Evolutionary conservation across 1,140 invertebrate genomes (phyloP).

Genomic region (Liolophura sinensis): DNA sequence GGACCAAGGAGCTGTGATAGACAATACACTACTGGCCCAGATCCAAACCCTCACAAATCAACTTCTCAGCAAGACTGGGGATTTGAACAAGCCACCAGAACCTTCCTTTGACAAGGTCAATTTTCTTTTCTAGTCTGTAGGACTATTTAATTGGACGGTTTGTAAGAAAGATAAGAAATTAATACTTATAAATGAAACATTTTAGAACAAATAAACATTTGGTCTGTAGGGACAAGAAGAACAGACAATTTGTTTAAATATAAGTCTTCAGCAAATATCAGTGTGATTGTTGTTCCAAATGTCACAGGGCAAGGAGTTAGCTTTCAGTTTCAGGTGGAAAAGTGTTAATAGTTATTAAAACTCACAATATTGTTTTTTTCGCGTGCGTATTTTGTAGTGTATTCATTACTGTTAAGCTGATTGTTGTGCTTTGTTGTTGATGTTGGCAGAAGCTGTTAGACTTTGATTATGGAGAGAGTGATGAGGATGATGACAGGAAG

Average conservation of each 20-base stretch:
- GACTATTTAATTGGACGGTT: neutral
- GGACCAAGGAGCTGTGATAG: constrained; percentile 37
- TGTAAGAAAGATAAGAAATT: no score
- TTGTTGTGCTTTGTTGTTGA: neutral
- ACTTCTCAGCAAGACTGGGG: constrained; percentile 44
- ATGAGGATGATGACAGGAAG: constrained; percentile 68
- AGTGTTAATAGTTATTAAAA: no score
- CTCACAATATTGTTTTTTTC: neutral
- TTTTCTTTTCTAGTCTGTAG: neutral
- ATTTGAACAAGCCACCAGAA: constrained; percentile 25
- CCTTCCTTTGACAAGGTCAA: constrained; percentile 57
- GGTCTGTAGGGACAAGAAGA: no score
- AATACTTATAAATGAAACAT: no score
- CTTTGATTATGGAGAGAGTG: constrained; percentile 83
- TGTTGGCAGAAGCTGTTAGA: constrained; percentile 74
- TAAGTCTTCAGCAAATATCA: no score
- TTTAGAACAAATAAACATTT: no score
- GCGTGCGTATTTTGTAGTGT: neutral
- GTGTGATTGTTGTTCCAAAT: no score
- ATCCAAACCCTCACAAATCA: constrained; percentile 57
- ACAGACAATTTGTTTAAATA: no score
- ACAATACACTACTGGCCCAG: constrained; percentile 55
- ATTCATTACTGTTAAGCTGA: neutral
- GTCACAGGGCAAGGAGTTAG: no score
- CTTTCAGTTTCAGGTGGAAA: no score